These are phyloP conservation scores for Apis laboriosa DNA, from an alignment of 1,140 invertebrate species.

Conservation along the genomic window DNA sequence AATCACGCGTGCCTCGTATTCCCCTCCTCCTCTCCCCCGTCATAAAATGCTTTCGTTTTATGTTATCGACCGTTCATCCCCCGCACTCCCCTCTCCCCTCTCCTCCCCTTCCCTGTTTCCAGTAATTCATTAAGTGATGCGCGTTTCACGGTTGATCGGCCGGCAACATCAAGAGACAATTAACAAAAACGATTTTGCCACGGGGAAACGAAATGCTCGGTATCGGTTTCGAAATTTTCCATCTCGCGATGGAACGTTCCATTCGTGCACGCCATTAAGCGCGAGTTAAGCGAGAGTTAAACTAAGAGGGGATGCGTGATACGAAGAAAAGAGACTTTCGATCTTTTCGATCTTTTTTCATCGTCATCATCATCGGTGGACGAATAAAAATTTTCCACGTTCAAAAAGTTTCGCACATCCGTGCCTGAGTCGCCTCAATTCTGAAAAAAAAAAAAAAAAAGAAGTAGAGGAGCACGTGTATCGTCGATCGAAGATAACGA, in stretches of 20 bases:
- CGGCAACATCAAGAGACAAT: neutral
- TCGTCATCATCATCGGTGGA: neutral
- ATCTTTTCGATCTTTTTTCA: neutral
- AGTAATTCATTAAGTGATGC: neutral
- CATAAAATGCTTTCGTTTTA: neutral
- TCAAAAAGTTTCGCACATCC: neutral
- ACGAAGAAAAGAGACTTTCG: too few relatives aligned
- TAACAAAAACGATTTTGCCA: neutral
- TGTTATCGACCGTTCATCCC: neutral
- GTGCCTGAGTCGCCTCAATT: neutral
- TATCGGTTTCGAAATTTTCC: neutral
- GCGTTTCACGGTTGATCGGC: neutral
- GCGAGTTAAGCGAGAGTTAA: too few relatives aligned
- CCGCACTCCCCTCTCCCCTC: too few relatives aligned
- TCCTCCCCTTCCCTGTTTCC: neutral
- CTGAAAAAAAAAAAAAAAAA: too few relatives aligned
- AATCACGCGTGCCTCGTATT: constrained; percentile 22
- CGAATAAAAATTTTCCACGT: neutral
- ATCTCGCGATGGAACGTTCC: neutral
- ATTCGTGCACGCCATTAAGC: too few relatives aligned
- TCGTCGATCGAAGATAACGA: neutral
- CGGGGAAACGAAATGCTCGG: neutral
- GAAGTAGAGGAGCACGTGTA: neutral
- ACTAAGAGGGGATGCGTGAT: too few relatives aligned
- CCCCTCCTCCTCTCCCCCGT: neutral